These are phyloP conservation scores for Nomia melanderi DNA, from an alignment of 1,140 invertebrate species.

Conservation along the genomic window DNA sequence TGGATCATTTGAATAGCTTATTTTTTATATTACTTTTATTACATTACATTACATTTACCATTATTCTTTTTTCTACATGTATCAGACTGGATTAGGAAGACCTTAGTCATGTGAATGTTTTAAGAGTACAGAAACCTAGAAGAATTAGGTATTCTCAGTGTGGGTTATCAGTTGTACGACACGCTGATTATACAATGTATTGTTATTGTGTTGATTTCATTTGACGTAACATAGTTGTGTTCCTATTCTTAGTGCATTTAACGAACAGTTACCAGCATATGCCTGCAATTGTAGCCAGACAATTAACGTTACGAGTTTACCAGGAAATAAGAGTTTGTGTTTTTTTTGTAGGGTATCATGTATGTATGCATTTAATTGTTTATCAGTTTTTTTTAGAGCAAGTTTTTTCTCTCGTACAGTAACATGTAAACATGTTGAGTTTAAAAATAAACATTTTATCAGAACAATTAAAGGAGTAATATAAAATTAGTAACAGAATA, in stretches of 20 bases:
- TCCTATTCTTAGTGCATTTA: constrained; percentile 40
- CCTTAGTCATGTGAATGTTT: no score
- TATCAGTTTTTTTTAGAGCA: background rate
- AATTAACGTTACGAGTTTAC: background rate
- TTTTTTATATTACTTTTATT: background rate
- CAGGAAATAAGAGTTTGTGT: constrained; percentile 15
- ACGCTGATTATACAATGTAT: no score
- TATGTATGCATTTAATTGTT: background rate
- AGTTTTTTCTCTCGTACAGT: background rate
- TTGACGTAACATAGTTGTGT: constrained; percentile 19
- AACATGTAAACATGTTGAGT: background rate
- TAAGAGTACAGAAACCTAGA: no score
- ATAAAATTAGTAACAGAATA: constrained; percentile 4
- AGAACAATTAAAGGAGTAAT: background rate
- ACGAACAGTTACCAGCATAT: constrained; percentile 10
- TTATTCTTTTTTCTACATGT: no score
- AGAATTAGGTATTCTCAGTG: no score
- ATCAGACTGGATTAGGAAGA: no score
- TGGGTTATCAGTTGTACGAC: no score
- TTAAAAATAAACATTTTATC: background rate
- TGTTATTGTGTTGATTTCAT: background rate
- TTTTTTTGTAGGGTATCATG: background rate
- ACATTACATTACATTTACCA: background rate
- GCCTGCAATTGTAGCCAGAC: background rate
- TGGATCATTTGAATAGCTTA: background rate